Evolutionary conservation across 2,797 vertebrate genomes (phyloP).

Genomic region (Phalloptychus januarius): DNA sequence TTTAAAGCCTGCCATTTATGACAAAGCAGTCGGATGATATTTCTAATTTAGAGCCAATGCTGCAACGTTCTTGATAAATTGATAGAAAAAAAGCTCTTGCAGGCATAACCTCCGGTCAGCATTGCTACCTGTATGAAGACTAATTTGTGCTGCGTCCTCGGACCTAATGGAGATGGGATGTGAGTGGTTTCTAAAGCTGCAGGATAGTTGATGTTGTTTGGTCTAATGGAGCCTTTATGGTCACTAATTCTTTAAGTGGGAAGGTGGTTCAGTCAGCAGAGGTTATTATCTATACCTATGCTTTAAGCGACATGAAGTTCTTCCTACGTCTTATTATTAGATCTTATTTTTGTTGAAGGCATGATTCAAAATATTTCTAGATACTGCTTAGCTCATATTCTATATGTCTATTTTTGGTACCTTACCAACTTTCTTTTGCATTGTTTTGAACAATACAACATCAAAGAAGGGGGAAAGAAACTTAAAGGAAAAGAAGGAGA

Average conservation of each 20-base stretch:
- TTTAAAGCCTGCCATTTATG: not conserved
- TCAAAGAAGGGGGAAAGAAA: not conserved
- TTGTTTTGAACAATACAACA: not conserved
- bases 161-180: slow-evolving; percentile 11
- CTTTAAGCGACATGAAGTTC: not conserved
- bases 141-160: slow-evolving; percentile 9
- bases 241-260: slow-evolving; percentile 13
- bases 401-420: no score
- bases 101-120: slow-evolving; percentile 5
- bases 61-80: slow-evolving; percentile 3
- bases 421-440: not conserved
- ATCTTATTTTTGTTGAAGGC: no score
- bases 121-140: slow-evolving; percentile 1
- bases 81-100: slow-evolving; percentile 12
- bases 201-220: slow-evolving; percentile 4
- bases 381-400: not conserved
- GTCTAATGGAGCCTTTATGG: slow-evolving; percentile 18
- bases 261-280: not conserved
- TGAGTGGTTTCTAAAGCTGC: slow-evolving; percentile 16
- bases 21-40: not conserved
- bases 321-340: not conserved
- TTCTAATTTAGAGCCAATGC: not conserved
- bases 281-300: not conserved
- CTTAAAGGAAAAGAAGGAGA: not conserved
- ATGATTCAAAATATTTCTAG: not conserved